These are phyloP conservation scores for Promerops cafer DNA, from an alignment of 2,113 vertebrate species.

Conservation along the genomic window DNA sequence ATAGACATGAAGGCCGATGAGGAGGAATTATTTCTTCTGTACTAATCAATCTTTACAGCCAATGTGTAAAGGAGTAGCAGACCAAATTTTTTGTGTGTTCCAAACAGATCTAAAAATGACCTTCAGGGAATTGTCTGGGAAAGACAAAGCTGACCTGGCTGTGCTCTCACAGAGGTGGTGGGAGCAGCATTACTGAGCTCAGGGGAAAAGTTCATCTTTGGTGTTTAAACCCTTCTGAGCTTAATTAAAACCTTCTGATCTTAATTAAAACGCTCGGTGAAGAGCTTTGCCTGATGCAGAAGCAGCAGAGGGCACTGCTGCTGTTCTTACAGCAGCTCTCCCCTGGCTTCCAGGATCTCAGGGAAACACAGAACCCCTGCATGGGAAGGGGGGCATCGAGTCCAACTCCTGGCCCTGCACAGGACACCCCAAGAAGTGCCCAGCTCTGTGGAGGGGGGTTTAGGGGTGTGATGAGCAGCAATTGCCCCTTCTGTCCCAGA, in stretches of 20 bases:
- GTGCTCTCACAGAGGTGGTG: neutral
- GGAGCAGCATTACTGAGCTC: neutral
- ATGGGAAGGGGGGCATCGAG: neutral
- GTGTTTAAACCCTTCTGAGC: neutral
- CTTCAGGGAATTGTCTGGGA: neutral
- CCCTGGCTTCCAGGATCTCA: neutral
- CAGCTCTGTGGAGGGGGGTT: neutral
- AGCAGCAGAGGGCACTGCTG: constrained; percentile 30
- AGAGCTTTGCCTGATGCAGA: neutral
- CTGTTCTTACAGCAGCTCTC: neutral
- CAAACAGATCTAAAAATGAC: neutral
- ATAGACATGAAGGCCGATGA: accelerated
- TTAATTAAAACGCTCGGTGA: neutral
- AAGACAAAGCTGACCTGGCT: neutral
- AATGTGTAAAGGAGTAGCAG: neutral
- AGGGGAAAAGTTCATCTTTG: neutral
- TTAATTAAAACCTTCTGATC: neutral
- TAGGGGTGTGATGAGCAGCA: neutral
- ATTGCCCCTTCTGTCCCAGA: neutral
- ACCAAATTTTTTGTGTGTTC: neutral
- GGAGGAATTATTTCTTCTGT: neutral
- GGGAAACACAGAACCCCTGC: accelerated
- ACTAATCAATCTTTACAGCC: neutral
- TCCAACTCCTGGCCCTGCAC: neutral
- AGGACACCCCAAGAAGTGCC: neutral